Percentiles rank a stretch among this genome's conserved stretches.
Conservation (phyloP, 2,888 invertebrate species). For the Drosophila hamatofila region DNA sequence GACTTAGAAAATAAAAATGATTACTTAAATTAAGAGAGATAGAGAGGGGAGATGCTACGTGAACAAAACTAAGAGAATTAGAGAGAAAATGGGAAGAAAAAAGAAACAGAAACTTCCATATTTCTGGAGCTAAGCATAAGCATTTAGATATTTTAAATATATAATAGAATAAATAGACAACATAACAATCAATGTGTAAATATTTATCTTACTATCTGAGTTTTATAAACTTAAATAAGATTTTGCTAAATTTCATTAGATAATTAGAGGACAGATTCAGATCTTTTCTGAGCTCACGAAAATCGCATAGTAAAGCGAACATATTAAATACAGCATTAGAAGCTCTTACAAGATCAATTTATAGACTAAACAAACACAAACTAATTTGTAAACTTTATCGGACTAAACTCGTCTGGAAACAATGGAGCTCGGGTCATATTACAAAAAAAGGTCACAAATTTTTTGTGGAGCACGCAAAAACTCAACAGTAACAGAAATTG, state of each 20-base stretch:
- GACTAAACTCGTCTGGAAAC: neutral
- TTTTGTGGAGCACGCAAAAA: constrained; percentile 35
- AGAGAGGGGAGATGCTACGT: too few species aligned
- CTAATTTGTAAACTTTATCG: neutral
- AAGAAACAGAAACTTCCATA: too few species aligned
- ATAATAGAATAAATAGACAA: neutral
- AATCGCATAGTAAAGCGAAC: neutral
- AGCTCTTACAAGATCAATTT: neutral
- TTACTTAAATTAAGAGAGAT: too few species aligned
- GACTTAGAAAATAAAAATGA: too few species aligned
- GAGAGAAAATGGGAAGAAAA: too few species aligned
- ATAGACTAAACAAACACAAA: neutral
- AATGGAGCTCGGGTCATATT: constrained; percentile 2
- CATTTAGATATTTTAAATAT: too few species aligned
- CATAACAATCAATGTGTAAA: neutral
- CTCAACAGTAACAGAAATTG: constrained; percentile 29
- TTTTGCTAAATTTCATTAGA: neutral
- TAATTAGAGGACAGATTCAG: neutral
- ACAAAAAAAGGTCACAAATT: constrained; percentile 27
- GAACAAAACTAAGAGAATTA: too few species aligned
- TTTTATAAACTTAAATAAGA: neutral
- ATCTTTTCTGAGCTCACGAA: neutral
- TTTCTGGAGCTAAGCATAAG: too few species aligned
- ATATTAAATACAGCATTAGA: neutral
- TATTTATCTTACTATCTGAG: neutral